Evolutionary conservation across 2,113 vertebrate genomes (phyloP).

Genomic region (Asarcornis scutulata): DNA sequence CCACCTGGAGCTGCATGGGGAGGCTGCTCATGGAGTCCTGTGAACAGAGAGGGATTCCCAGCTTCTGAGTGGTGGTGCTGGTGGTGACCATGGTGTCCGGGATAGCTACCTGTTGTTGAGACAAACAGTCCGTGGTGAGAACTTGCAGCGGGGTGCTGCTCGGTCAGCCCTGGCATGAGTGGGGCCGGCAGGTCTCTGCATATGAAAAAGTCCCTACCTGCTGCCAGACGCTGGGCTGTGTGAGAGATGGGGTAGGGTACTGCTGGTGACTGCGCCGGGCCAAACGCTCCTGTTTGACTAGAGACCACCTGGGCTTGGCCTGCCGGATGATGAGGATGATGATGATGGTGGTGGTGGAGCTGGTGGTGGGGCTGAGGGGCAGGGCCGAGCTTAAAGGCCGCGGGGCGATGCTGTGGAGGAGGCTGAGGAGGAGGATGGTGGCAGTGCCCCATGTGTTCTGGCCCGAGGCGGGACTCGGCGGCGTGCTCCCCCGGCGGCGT

Average conservation of each 20-base stretch:
- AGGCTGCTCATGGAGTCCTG: conserved; percentile 92
- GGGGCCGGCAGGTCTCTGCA: conserved; percentile 88
- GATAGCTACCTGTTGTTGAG: conserved; percentile 99
- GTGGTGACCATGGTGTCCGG: conserved; percentile 95
- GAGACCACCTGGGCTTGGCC: conserved; percentile 89
- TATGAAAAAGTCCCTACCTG: conserved; percentile 92
- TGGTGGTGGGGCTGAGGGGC: conserved; percentile 93
- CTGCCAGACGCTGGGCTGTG: conserved; percentile 82
- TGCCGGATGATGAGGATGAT: conserved; percentile 82
- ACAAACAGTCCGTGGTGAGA: conserved; percentile 98
- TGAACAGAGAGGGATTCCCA: conserved; percentile 89
- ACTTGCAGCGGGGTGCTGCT: conserved; percentile 82
- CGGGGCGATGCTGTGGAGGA: conserved; percentile 82
- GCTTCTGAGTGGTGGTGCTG: conserved; percentile 86
- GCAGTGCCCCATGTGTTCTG: conserved; percentile 91
- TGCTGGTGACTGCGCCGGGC: conserved; percentile 83
- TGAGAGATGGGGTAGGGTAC: conserved; percentile 83
- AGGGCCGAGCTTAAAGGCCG: conserved; percentile 94
- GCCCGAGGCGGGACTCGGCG: conserved; percentile 88
- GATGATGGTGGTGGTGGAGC: conserved; percentile 78
- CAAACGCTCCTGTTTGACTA: conserved; percentile 87
- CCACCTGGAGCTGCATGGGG: conserved; percentile 91
- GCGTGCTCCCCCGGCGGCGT: conserved; percentile 78
- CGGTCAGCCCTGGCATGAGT: conserved; percentile 86
- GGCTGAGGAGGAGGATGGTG: conserved; percentile 87